Base-by-base conservation (phyloP, 2,113 vertebrate genomes). In the Bufo gargarizans region DNA sequence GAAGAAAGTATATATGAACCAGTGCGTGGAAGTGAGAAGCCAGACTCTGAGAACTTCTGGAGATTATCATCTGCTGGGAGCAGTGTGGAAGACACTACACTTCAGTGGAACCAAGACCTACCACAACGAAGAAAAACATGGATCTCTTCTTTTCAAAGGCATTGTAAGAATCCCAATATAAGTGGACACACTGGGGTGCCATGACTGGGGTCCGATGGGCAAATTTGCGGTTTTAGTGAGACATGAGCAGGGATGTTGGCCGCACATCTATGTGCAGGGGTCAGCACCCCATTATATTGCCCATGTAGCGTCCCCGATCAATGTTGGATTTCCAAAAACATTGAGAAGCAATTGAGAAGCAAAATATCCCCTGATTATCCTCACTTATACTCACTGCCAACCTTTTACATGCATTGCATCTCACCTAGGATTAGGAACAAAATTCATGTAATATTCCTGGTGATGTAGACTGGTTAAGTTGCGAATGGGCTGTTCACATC, bases 1-100 rank as follows among this genome's bases (percentile, higher is more conserved):
- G 86, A 88, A 45, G 86, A 88, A 12, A 88, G 86, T 20, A 74
- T 88, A 82, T 88, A 88, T 88, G 86, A 88, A 49, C 86, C 86
- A 50, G 69, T 88, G 53, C 72, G 72, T 56, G n/a, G 74, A 2
- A 77, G 45, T 49, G 84, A 86, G 43, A 77, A 77, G 45, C 20
- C 61, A 8, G 81, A 82, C 7, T 49, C 81, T 4, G 45, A 45
- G 11, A 20, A 83, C 49, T n/a, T 67, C 5, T 83, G 81, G 81
- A 83, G 81, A 53, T 33, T 83, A 20, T 83, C 81, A 22, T 83
- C 81, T n/a, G 22, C 16, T 53, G 85, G 47, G 2, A 76, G 76
- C 85, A 77, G 74, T 12, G 47, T 16, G 43, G 58, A 77, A 43
- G 72, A 86, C 20, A 53, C 33, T 4, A 49, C 22, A 33, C 74